Percentiles rank a stretch among this genome's conserved stretches.
These are phyloP conservation scores for Polyommatus iphigenia DNA, from an alignment of 2,888 invertebrate genomes.

Conservation along the genomic window DNA sequence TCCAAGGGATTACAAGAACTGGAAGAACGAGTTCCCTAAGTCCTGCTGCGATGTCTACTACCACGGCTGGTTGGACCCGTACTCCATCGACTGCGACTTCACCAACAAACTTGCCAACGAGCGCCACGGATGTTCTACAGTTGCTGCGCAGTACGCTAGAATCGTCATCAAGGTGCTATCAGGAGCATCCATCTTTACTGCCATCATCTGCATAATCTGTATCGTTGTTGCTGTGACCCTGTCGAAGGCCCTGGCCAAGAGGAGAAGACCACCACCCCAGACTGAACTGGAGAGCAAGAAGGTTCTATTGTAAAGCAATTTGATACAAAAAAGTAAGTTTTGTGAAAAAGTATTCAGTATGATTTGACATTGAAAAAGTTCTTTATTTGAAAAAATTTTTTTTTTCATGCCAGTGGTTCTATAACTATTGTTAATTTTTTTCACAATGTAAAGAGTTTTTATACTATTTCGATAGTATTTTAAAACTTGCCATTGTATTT, in stretches of 20 bases:
- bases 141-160: conserved; percentile 62
- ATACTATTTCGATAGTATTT: neutral
- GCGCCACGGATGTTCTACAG: conserved; percentile 65
- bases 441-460: no score
- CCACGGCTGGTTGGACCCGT: conserved; percentile 62
- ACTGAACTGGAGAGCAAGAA: conserved; percentile 68
- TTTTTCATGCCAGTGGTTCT: no score
- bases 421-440: no score
- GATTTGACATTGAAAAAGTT: conserved; percentile 5
- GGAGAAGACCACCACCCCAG: conserved; percentile 50
- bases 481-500: neutral
- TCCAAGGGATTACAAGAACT: conserved; percentile 66
- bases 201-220: conserved; percentile 56
- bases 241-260: conserved; percentile 52
- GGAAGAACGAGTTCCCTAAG: conserved; percentile 62
- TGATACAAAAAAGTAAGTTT: conserved; percentile 18
- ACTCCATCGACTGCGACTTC: conserved; percentile 63
- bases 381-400: no score
- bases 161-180: conserved; percentile 60
- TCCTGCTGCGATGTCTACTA: conserved; percentile 71
- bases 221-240: conserved; percentile 53
- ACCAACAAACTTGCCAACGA: conserved; percentile 71
- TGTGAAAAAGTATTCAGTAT: neutral
- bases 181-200: conserved; percentile 55
- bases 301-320: conserved; percentile 51